Evolutionary conservation across 2,113 vertebrate species (phyloP).

Genomic region (Seriola dumerili): DNA sequence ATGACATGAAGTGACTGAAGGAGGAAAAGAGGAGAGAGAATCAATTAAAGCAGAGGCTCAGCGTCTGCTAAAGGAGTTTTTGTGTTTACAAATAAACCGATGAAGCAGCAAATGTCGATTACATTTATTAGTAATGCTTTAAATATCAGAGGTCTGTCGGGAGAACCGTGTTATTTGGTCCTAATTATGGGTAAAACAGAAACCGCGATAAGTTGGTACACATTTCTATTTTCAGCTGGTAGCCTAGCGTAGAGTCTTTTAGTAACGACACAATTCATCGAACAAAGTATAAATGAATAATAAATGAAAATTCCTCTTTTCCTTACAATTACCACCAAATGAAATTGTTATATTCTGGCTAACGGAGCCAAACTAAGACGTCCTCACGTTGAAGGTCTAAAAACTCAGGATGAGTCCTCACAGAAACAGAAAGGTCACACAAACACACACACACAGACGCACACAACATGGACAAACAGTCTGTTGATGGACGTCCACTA

Average conservation of each 20-base stretch:
- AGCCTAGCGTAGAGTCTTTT: no score
- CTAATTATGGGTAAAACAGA: neutral
- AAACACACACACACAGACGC: neutral
- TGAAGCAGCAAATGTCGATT: no score
- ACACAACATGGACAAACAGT: neutral
- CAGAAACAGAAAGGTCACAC: no score
- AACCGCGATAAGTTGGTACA: no score
- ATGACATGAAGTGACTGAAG: constrained; percentile 6
- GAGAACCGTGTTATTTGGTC: no score
- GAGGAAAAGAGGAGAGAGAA: neutral
- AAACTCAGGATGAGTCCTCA: no score
- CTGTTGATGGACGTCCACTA: no score
- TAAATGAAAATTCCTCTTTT: neutral
- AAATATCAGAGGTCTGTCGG: neutral
- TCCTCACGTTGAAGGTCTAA: no score
- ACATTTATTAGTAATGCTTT: neutral
- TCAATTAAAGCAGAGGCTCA: neutral
- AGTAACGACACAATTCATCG: neutral
- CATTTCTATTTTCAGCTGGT: no score
- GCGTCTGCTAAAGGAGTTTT: neutral
- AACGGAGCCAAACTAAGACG: neutral
- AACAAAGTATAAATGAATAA: neutral
- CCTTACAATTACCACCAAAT: neutral
- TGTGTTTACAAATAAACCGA: neutral
- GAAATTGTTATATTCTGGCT: neutral